A percentile compares a stretch with the other conserved stretches of the same genome.
phyloP scores from a whole-genome alignment of 2,113 vertebrate species.

The Varanus komodoensis region DNA sequence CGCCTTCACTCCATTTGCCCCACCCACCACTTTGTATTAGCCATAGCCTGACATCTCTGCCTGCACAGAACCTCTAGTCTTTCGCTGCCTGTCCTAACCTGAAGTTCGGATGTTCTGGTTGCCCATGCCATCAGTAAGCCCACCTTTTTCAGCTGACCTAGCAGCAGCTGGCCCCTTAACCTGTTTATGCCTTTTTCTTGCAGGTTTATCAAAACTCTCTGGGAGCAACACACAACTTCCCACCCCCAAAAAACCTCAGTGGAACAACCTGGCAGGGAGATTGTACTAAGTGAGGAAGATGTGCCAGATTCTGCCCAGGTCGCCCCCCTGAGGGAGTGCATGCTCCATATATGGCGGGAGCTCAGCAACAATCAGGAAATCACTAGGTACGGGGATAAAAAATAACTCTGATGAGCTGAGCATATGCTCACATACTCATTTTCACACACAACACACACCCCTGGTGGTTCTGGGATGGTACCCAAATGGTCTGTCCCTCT shows the following conservation, averaged over 20 bases:
- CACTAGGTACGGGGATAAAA: background rate
- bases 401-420: background rate
- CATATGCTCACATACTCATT: background rate
- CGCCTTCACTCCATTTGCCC: background rate
- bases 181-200: background rate
- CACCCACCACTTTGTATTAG: background rate
- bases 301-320: background rate
- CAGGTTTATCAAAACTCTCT: background rate
- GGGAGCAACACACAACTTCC: background rate
- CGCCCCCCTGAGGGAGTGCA: background rate
- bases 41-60: background rate
- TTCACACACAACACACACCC: background rate
- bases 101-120: too few species aligned
- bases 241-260: background rate
- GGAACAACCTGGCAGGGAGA: background rate
- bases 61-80: background rate
- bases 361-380: conserved; percentile 14
- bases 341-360: background rate
- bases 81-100: background rate
- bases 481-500: background rate
- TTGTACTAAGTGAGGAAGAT: background rate
- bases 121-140: too few species aligned
- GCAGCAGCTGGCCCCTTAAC: background rate
- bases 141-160: too few species aligned
- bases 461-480: background rate